Evolutionary conservation across 2,797 vertebrate species (phyloP).

Genomic region (Poeciliopsis infans): DNA sequence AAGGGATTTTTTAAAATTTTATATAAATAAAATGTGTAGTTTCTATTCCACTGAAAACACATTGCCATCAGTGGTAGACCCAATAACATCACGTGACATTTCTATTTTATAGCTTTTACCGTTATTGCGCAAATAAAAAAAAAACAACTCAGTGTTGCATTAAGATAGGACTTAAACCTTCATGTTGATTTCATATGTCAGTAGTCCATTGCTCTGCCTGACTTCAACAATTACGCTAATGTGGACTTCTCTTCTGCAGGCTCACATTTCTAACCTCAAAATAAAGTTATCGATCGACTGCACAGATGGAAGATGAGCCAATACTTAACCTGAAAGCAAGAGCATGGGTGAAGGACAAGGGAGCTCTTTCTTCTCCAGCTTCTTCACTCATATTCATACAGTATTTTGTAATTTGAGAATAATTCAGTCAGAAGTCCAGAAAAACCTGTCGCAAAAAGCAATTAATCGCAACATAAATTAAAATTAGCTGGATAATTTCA

Average conservation of each 20-base stretch:
- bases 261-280: conserved; percentile 50
- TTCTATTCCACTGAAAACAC: background rate
- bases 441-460: too few species aligned
- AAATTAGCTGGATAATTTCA: too few species aligned
- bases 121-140: background rate
- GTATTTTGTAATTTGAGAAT: background rate
- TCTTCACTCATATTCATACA: background rate
- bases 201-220: background rate
- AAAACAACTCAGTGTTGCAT: background rate
- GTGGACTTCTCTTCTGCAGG: conserved; percentile 11
- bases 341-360: conserved; percentile 16
- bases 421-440: background rate
- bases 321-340: conserved; percentile 28
- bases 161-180: background rate
- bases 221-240: conserved; percentile 9
- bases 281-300: conserved; percentile 56
- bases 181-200: background rate
- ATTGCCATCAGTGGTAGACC: background rate
- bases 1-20: too few species aligned
- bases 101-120: background rate
- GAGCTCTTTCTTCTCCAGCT: background rate
- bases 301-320: conserved; percentile 14
- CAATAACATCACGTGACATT: background rate
- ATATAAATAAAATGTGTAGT: too few species aligned
- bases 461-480: too few species aligned